phyloP scores from a whole-genome alignment of 2,113 vertebrate genomes.

The Nycticebus coucang region DNA sequence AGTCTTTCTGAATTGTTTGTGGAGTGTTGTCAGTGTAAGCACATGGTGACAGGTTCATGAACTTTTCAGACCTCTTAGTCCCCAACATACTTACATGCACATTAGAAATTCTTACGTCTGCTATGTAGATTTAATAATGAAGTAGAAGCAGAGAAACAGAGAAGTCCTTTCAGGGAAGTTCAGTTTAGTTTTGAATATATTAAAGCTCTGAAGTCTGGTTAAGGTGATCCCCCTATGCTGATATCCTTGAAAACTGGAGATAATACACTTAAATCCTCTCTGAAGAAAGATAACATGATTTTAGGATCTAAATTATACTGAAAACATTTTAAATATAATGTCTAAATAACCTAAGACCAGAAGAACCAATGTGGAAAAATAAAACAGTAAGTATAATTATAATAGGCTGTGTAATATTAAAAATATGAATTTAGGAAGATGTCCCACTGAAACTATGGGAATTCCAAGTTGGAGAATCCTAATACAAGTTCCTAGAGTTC shows the following conservation, averaged over 20 bases:
- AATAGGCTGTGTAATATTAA: neutral
- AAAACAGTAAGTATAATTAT: neutral
- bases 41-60: too few relatives aligned
- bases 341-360: neutral
- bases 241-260: neutral
- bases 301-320: neutral
- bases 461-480: neutral
- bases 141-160: neutral
- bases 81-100: neutral
- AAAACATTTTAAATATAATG: neutral
- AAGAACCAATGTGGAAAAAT: neutral
- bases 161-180: neutral
- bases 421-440: neutral
- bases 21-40: too few relatives aligned
- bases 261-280: neutral
- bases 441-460: neutral
- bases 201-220: slow-evolving; percentile 1
- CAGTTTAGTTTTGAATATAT: neutral
- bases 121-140: neutral
- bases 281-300: neutral
- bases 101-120: neutral
- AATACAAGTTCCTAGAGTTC: neutral
- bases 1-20: too few relatives aligned
- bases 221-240: neutral
- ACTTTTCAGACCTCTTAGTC: too few relatives aligned